A percentile compares a stretch with the other conserved stretches of the same genome.
These are phyloP conservation scores for Agrilus cyanescens DNA, from an alignment of 2,888 invertebrate species.

Conservation along the genomic window DNA sequence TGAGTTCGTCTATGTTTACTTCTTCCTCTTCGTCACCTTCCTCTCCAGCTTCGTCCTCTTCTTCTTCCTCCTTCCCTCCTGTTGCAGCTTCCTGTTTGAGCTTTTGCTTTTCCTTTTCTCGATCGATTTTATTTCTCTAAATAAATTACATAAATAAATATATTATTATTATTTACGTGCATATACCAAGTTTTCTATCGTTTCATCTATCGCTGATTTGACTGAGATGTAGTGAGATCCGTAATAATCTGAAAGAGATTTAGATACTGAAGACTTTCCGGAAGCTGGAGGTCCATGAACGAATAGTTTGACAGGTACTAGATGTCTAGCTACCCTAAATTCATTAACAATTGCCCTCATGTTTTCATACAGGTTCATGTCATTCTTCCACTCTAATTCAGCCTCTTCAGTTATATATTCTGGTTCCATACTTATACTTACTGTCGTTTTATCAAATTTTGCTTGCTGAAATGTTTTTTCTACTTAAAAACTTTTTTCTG, in stretches of 20 bases:
- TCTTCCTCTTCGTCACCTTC: slow-evolving; percentile 24
- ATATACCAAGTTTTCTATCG: slow-evolving; percentile 43
- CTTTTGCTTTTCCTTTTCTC: slow-evolving; percentile 16
- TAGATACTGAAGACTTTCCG: slow-evolving; percentile 51
- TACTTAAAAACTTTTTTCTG: neutral
- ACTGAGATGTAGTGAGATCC: slow-evolving; percentile 45
- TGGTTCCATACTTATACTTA: slow-evolving; percentile 49
- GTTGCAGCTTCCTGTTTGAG: slow-evolving; percentile 21
- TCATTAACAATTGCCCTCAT: slow-evolving; percentile 36
- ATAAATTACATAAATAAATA: neutral
- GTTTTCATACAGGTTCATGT: slow-evolving; percentile 38
- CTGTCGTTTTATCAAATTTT: slow-evolving; percentile 42
- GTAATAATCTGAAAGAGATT: slow-evolving; percentile 44
- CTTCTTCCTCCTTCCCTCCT: slow-evolving; percentile 17
- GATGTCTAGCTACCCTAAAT: slow-evolving; percentile 40
- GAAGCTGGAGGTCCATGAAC: slow-evolving; percentile 54
- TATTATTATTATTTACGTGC: neutral
- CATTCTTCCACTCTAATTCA: slow-evolving; percentile 43
- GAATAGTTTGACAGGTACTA: slow-evolving; percentile 46
- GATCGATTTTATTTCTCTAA: slow-evolving; percentile 12
- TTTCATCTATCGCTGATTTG: slow-evolving; percentile 42
- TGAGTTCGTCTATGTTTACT: slow-evolving; percentile 26
- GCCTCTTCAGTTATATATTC: slow-evolving; percentile 39
- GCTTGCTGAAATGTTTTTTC: slow-evolving; percentile 41
- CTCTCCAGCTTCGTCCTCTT: slow-evolving; percentile 20